A percentile compares a stretch with the other conserved stretches of the same genome.
Evolutionary conservation across 2,888 invertebrate genomes (phyloP).

Genomic region (Apamea sordens): DNA sequence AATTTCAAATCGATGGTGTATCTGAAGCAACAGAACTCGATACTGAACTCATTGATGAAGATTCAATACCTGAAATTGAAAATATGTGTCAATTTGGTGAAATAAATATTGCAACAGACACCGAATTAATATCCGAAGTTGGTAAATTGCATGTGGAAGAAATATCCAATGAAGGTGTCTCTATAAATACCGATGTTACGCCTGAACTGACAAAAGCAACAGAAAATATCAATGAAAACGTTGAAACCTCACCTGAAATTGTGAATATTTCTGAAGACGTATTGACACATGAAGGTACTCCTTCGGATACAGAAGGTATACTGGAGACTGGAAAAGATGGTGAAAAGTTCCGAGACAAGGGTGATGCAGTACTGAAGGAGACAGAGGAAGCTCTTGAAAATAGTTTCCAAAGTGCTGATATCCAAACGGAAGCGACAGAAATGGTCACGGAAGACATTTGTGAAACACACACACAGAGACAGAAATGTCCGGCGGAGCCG

Average conservation of each 20-base stretch:
- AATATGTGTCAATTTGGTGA: neutral
- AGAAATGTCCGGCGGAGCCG: neutral
- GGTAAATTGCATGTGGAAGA: neutral
- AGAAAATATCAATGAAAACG: neutral
- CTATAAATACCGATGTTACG: neutral
- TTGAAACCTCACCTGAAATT: neutral
- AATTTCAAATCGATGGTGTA: conserved; percentile 12
- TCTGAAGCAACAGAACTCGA: neutral
- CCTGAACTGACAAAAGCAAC: neutral
- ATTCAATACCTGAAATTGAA: conserved; percentile 16
- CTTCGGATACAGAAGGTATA: neutral
- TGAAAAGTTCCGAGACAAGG: neutral
- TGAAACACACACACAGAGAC: neutral
- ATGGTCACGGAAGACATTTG: neutral
- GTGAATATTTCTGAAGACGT: conserved; percentile 5
- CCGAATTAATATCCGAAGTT: conserved; percentile 11
- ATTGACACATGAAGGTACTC: neutral
- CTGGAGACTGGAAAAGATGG: neutral
- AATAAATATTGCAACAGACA: conserved; percentile 7
- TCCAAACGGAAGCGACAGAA: neutral
- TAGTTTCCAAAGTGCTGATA: neutral
- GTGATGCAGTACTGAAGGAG: neutral
- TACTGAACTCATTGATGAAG: neutral
- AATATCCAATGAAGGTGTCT: neutral
- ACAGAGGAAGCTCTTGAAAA: neutral